Conservation (phyloP, 2,888 invertebrate genomes). For the Meloe dianella region DNA sequence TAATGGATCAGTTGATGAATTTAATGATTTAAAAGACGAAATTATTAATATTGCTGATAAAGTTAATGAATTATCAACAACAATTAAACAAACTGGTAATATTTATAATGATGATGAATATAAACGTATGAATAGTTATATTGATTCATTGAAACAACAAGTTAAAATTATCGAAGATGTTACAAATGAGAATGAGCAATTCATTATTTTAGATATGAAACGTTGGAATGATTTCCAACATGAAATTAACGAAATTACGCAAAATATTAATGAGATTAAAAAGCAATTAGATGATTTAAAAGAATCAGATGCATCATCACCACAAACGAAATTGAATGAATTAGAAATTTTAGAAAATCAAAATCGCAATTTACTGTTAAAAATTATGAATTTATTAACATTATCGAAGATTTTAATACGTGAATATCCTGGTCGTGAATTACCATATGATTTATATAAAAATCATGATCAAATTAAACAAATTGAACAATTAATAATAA, state of each 20-base stretch:
- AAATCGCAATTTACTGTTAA: conserved; percentile 69
- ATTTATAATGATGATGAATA: conserved; percentile 60
- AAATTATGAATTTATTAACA: conserved; percentile 68
- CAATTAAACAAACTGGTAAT: conserved; percentile 62
- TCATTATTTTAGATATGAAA: conserved; percentile 66
- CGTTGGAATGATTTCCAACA: conserved; percentile 76
- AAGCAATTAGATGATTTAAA: conserved; percentile 64
- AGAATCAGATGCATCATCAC: conserved; percentile 69
- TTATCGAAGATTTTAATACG: conserved; percentile 69
- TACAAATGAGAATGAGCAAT: conserved; percentile 65
- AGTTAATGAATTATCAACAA: conserved; percentile 68
- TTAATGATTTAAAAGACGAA: conserved; percentile 70
- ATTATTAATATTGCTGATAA: conserved; percentile 71
- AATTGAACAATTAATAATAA: conserved; percentile 71
- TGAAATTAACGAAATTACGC: conserved; percentile 66
- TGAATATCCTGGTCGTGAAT: conserved; percentile 72
- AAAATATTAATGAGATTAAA: conserved; percentile 62
- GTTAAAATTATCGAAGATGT: conserved; percentile 73
- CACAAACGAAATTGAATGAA: conserved; percentile 70
- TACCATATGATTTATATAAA: conserved; percentile 70
- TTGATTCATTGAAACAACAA: conserved; percentile 70
- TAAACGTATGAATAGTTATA: conserved; percentile 63
- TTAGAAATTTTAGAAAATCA: conserved; percentile 73
- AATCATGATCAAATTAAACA: conserved; percentile 73
- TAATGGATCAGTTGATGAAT: conserved; percentile 65